phyloP scores from a whole-genome alignment of 2,113 vertebrate species.

The Piaya cayana region DNA sequence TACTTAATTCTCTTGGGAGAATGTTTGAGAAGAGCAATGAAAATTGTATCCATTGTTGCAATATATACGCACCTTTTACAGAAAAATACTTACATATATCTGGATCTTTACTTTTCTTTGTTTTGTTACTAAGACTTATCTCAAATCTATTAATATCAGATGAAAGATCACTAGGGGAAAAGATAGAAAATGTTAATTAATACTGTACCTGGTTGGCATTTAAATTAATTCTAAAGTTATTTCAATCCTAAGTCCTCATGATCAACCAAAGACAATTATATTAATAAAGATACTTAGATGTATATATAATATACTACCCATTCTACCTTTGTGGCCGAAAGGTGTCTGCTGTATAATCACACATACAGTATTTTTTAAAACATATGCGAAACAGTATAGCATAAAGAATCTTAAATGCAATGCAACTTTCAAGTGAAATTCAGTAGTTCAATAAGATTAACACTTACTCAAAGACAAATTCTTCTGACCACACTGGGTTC shows the following conservation, averaged over 20 bases:
- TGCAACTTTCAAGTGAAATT: neutral
- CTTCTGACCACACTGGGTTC: conserved; percentile 98
- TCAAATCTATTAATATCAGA: conserved; percentile 99
- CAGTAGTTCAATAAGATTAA: neutral
- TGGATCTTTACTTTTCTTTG: conserved; percentile 99
- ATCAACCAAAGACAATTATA: neutral
- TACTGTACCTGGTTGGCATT: neutral
- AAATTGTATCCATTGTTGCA: neutral
- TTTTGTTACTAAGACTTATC: conserved; percentile 98
- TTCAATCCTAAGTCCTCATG: neutral
- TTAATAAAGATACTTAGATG: neutral
- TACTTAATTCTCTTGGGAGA: neutral
- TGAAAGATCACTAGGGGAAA: conserved; percentile 89
- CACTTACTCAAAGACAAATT: conserved; percentile 97
- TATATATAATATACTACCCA: neutral
- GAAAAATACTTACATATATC: conserved; percentile 90
- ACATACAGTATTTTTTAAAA: neutral
- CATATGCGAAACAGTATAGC: neutral
- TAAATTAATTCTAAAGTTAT: neutral
- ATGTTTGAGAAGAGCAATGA: neutral
- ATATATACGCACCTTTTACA: neutral
- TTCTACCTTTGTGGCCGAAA: neutral
- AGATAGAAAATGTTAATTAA: conserved; percentile 61
- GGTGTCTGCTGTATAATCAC: neutral
- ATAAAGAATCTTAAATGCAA: neutral